Conservation (phyloP, 2,888 invertebrate species). For the Drosophila borborema region DNA sequence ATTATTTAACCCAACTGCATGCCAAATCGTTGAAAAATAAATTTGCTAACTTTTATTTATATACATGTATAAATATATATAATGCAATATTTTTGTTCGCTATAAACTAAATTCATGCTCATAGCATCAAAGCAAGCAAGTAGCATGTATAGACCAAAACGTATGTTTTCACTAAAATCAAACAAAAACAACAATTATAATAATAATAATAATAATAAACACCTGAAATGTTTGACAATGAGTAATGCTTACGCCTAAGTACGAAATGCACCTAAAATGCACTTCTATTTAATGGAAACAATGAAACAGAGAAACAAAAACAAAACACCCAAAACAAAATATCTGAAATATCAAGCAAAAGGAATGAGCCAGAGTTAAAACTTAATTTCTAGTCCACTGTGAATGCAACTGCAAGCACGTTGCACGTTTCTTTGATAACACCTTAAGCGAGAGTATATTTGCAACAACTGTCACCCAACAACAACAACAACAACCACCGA, state of each 20-base stretch:
- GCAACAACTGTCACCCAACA: constrained; percentile 31
- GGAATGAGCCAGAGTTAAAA: constrained; percentile 23
- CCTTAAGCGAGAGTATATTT: constrained; percentile 27
- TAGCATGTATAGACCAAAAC: constrained; percentile 42
- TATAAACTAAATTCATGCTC: constrained; percentile 12
- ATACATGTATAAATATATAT: neutral
- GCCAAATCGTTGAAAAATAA: constrained; percentile 19
- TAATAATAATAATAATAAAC: constrained; percentile 5
- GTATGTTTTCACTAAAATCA: constrained; percentile 9
- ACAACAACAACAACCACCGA: constrained; percentile 13
- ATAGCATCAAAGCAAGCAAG: constrained; percentile 65
- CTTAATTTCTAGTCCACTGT: constrained; percentile 37
- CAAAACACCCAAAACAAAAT: constrained; percentile 19
- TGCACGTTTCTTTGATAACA: constrained; percentile 52
- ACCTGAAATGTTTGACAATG: constrained; percentile 11
- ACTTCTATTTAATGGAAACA: neutral
- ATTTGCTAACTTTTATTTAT: constrained; percentile 1
- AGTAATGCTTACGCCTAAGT: constrained; percentile 67
- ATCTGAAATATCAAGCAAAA: constrained; percentile 8
- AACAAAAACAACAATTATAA: constrained; percentile 9
- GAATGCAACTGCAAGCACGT: constrained; percentile 36
- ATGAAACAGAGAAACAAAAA: neutral
- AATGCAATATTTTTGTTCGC: neutral
- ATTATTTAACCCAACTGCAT: constrained; percentile 36
- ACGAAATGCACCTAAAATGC: constrained; percentile 54